phyloP scores from a whole-genome alignment of 2,888 invertebrate genomes.

The Zeuzera pyrina region DNA sequence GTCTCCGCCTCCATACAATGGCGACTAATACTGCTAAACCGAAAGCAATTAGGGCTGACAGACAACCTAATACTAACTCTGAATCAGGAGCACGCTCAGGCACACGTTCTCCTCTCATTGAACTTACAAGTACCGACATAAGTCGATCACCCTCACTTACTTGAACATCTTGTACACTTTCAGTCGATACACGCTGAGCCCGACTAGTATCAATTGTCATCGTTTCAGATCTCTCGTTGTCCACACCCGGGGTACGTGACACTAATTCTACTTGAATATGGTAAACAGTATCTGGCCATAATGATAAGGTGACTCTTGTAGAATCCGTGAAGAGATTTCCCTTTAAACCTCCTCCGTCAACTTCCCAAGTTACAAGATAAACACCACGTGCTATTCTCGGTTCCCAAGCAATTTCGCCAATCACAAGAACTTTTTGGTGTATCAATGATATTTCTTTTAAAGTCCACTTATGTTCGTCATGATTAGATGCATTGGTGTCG shows the following conservation, averaged over 20 bases:
- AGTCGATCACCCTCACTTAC: conserved; percentile 73
- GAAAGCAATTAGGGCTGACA: conserved; percentile 70
- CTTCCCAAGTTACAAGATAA: conserved; percentile 88
- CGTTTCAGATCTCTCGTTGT: conserved; percentile 76
- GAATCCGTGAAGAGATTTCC: conserved; percentile 88
- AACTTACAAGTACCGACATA: conserved; percentile 76
- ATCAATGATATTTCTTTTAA: conserved; percentile 79
- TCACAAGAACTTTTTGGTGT: conserved; percentile 80
- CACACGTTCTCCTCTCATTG: conserved; percentile 74
- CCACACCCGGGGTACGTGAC: conserved; percentile 74
- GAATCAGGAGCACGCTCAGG: conserved; percentile 66
- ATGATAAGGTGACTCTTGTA: conserved; percentile 82
- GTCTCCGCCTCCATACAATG: conserved; percentile 71
- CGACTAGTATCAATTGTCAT: conserved; percentile 77
- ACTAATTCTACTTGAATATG: conserved; percentile 84
- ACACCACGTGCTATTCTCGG: conserved; percentile 77
- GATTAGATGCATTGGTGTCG: conserved; percentile 62
- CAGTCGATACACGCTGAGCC: conserved; percentile 76
- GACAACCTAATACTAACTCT: conserved; percentile 73
- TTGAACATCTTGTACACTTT: conserved; percentile 75
- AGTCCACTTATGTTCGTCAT: conserved; percentile 72
- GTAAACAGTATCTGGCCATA: conserved; percentile 87
- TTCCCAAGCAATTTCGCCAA: conserved; percentile 83
- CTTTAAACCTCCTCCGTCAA: conserved; percentile 85
- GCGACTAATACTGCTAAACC: conserved; percentile 66